Evolutionary conservation across 92 coral and sea anemone species (phyloP), one percentile per base, ranked within the genome.

Genomic region (Nematostella vectensis): DNA sequence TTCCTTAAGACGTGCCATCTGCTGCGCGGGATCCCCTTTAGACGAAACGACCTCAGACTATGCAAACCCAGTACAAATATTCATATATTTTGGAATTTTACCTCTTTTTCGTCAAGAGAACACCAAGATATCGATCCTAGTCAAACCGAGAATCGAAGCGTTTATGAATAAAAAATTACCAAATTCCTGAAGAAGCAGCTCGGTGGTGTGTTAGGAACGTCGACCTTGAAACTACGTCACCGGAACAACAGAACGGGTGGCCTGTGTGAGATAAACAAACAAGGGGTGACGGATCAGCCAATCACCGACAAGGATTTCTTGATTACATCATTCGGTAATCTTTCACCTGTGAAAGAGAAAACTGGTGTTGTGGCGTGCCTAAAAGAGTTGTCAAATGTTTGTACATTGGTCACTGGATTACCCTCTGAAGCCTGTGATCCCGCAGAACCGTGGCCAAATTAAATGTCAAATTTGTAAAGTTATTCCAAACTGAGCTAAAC

Each of bases 141-240:
- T 59, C 72, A 63, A 71, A 71, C 79, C 53, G 58, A 70, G 79
- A 72, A 63, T 42, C 75, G 57, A 61, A 61, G 50, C 75, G 85
- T 71, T 72, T 71, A 78, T 78, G 80, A 78, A 78, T 78, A 71
- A 78, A 78, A 78, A 78, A 78, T 78, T 65, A 71, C 79, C 59
- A 63, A 78, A 78, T 78, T 78, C 85, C 85, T 71, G 44, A 78
- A 62, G 67, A 63, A 72, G 71, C 75, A 72, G 70, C 73, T 78
- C 51, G 69, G 75, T 53, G 48, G 58, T 59, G 52, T 49, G 68
- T 59, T 78, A 65, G 72, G 79, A 65, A 67, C 61, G 70, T 70
- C 42, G 60, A 65, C 65, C 68, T 59, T 47, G 23, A 26, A 69
- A 57, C 85, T 78, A 78, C 85, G 79, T 78, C 65, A 78, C 79